A percentile compares a stretch with the other conserved stretches of the same genome.
phyloP scores from a whole-genome alignment of 2,797 vertebrate species.

The Naso thynnoides region DNA sequence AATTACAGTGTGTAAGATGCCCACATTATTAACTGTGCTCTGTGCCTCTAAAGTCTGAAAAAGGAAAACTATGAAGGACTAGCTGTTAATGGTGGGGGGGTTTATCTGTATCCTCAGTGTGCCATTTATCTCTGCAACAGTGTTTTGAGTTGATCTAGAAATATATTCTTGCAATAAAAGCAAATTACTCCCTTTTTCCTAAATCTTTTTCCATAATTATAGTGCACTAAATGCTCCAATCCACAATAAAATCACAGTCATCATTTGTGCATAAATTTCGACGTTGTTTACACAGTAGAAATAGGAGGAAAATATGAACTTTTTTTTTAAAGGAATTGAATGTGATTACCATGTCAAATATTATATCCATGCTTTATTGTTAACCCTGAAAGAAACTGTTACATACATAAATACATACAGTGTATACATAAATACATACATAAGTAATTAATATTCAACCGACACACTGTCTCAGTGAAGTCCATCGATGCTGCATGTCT shows the following conservation, averaged over 20 bases:
- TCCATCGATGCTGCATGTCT: constrained; percentile 77
- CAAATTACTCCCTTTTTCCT: no score
- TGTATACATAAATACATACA: constrained; percentile 79
- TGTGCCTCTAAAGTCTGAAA: not conserved
- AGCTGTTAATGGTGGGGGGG: not conserved
- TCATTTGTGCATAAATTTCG: constrained; percentile 42
- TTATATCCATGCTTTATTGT: constrained; percentile 87
- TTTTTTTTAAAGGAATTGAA: constrained; percentile 52
- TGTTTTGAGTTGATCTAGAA: not conserved
- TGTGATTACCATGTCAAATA: constrained; percentile 69
- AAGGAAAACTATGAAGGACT: not conserved
- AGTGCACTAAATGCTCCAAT: not conserved
- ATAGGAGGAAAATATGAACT: constrained; percentile 37
- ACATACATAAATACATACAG: constrained; percentile 81
- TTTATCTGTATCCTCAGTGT: not conserved
- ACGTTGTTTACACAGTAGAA: constrained; percentile 51
- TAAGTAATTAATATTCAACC: constrained; percentile 77
- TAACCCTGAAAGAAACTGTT: constrained; percentile 72
- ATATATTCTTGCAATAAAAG: constrained; percentile 10
- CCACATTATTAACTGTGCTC: not conserved
- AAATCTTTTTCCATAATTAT: constrained; percentile 4
- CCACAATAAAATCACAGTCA: constrained; percentile 19
- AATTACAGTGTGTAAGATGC: not conserved
- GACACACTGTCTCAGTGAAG: constrained; percentile 83
- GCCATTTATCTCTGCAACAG: constrained; percentile 7